Evolutionary conservation across 2,113 vertebrate species (phyloP), one percentile per base, ranked within the genome.

Genomic region (Potamarius usumacintae): DNA sequence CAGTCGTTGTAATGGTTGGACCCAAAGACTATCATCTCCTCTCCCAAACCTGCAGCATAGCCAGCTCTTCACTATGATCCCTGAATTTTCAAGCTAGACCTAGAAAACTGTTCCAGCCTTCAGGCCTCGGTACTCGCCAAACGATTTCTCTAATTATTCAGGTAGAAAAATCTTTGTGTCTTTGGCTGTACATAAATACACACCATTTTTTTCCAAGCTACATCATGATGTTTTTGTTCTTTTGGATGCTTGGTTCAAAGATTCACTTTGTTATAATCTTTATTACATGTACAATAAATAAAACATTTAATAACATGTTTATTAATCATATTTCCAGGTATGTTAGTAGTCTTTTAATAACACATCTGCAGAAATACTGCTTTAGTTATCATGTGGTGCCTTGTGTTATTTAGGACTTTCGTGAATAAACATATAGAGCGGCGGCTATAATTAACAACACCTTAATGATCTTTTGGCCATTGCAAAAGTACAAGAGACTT

Each of bases 291-390:
- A 65, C 52, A 69, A 22, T 34, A 27, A 82, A 82, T 81, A 81
- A 82, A 84, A 42, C 50, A 74, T 4, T 74, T 27, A 84, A 65
- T 57, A 72, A n/a, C 27, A 34, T 48, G 0, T 50, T 42, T 55
- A 74, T 55, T 15, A 83, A 48, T 11, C 6, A 34, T 71, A 72
- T 74, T 30, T 81, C 17, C 15, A 79, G 78, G n/a, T 48, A 58
- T 77, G 76, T 27, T 20, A 79, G 10, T 78, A 71, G 22, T 7
- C 62, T 22, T 69, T 82, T 3, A 52, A 14, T n/a, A 18, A 76
- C 8, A 25, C 72, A 52, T 25, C 76, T 76, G 50, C n/a, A 86
- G 34, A 84, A 86, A 89, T 74, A 89, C 85, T 89, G 72, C 71
- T 57, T 30, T 62, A 62, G 34, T 53, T 83, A 48, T 62, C 12